A percentile compares a stretch with the other conserved stretches of the same genome.
These are phyloP conservation scores for Xanthia icteritia DNA, from an alignment of 2,888 invertebrate species.

Conservation along the genomic window DNA sequence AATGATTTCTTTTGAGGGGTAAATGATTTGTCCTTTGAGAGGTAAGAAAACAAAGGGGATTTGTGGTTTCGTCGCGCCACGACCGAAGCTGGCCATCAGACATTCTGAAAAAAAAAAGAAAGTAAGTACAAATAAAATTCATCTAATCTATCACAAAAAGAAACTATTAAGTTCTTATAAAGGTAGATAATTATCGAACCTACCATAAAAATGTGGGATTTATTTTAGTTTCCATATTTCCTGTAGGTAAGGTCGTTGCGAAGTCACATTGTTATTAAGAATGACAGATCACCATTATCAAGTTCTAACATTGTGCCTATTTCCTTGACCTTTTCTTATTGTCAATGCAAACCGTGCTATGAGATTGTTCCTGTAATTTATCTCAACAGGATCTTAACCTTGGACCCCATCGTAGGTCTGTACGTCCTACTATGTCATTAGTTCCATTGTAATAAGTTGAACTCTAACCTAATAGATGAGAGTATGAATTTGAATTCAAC, in stretches of 20 bases:
- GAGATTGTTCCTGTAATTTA: constrained; percentile 45
- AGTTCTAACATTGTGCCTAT: constrained; percentile 4
- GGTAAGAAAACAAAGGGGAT: constrained; percentile 97
- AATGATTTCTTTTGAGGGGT: constrained; percentile 96
- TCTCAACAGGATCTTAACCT: constrained; percentile 31
- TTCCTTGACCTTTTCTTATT: constrained; percentile 43
- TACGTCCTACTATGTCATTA: neutral
- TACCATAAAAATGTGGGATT: neutral
- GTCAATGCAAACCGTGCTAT: constrained; percentile 28
- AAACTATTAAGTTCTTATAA: neutral
- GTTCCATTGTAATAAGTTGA: constrained; percentile 7
- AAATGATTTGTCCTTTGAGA: constrained; percentile 95
- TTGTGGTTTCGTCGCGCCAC: constrained; percentile 92
- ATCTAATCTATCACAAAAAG: neutral
- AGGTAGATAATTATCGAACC: neutral
- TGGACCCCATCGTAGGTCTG: constrained; percentile 1
- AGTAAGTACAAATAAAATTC: neutral
- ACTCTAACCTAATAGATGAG: neutral
- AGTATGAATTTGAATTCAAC: neutral
- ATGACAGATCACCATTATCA: constrained; percentile 17
- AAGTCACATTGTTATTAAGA: neutral
- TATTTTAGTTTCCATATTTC: neutral
- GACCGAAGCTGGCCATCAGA: constrained; percentile 93
- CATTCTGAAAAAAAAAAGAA: constrained; percentile 90
- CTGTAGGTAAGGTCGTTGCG: neutral